Conservation (phyloP, 2,888 invertebrate genomes). For the Rhimphoctona megacephalus region DNA sequence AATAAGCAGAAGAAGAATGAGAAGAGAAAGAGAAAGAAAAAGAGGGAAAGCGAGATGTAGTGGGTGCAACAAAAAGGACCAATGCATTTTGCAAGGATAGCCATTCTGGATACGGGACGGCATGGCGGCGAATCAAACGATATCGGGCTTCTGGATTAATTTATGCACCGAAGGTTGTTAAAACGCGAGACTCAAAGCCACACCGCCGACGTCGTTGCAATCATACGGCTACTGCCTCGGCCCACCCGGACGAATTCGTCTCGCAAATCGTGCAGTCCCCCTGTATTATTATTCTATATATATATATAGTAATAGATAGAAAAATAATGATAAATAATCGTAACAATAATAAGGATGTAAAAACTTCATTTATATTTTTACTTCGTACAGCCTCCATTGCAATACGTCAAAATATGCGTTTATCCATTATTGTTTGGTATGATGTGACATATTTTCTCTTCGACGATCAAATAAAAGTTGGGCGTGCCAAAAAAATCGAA, state of each 20-base stretch:
- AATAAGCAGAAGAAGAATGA: background rate
- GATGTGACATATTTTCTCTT: background rate
- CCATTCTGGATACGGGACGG: constrained; percentile 52
- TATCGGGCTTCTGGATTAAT: constrained; percentile 84
- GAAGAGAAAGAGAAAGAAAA: constrained; percentile 38
- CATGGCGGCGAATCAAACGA: constrained; percentile 84
- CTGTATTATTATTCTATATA: constrained; percentile 60
- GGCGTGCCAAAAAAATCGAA: background rate
- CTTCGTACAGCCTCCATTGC: background rate
- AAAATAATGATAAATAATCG: background rate
- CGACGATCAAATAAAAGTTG: background rate
- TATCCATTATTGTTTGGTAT: background rate
- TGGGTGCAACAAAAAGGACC: constrained; percentile 67
- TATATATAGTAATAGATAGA: background rate
- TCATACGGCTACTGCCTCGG: constrained; percentile 79
- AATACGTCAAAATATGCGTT: background rate
- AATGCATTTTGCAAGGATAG: constrained; percentile 42
- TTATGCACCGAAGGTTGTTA: constrained; percentile 84
- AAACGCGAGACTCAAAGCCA: constrained; percentile 84
- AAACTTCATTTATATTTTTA: background rate
- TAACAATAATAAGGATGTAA: background rate
- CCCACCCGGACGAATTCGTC: constrained; percentile 80
- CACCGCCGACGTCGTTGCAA: constrained; percentile 79
- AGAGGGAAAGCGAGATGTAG: constrained; percentile 62
- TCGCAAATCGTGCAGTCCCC: constrained; percentile 69